Conservation (phyloP, 2,797 vertebrate species). For the Microctenopoma lineatum region DNA sequence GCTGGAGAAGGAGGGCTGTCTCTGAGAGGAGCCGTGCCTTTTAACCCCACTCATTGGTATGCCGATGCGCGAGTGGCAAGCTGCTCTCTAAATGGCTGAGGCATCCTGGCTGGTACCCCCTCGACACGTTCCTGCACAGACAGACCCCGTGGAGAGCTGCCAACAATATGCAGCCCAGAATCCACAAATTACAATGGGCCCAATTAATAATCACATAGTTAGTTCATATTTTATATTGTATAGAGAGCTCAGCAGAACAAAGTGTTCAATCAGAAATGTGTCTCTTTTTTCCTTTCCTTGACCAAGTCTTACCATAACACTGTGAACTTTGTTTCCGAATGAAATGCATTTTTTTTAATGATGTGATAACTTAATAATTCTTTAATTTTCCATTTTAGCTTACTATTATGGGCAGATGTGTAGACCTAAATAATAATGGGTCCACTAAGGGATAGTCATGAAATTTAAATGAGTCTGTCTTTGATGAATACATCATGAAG, state of each 20-base stretch:
- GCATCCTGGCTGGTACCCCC: conserved; percentile 93
- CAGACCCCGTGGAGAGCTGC: conserved; percentile 97
- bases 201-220: conserved; percentile 99
- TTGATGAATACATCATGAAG: conserved; percentile 67
- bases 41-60: conserved; percentile 99
- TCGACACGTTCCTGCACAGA: conserved; percentile 97
- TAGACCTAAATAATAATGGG: conserved; percentile 79
- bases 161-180: conserved; percentile 97
- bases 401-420: conserved; percentile 73
- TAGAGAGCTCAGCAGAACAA: conserved; percentile 87
- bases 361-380: conserved; percentile 74
- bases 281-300: conserved; percentile 68
- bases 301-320: conserved; percentile 76
- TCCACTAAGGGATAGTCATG: conserved; percentile 74
- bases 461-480: conserved; percentile 78
- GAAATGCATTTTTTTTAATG: conserved; percentile 76
- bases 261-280: conserved; percentile 85
- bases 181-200: conserved; percentile 98
- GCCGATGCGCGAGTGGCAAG: conserved; percentile 93
- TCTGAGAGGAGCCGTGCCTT: conserved; percentile 98
- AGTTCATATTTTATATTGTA: conserved; percentile 97
- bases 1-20: conserved; percentile 95
- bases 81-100: conserved; percentile 99
- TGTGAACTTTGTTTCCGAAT: conserved; percentile 74
- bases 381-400: conserved; percentile 74